phyloP scores from a whole-genome alignment of 2,888 invertebrate species.

The Ophion ellenae region DNA sequence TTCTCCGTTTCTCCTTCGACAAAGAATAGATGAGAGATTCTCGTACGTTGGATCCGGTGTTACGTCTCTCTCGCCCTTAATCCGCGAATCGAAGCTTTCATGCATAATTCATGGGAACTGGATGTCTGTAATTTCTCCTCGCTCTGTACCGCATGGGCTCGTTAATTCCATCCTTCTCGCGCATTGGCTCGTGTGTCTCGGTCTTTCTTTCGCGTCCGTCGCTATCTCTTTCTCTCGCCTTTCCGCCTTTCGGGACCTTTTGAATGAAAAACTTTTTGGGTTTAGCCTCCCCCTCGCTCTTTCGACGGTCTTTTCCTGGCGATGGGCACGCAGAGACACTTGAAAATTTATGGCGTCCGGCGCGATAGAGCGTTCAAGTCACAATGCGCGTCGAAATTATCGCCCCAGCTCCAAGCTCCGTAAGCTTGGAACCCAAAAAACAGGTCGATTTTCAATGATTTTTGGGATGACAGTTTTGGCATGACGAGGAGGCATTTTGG shows the following conservation, averaged over 20 bases:
- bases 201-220: slow-evolving; percentile 59
- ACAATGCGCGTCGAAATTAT: background rate
- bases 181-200: slow-evolving; percentile 65
- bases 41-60: slow-evolving; percentile 40
- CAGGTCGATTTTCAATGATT: too few species aligned
- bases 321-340: slow-evolving; percentile 61
- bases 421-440: background rate
- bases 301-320: slow-evolving; percentile 49
- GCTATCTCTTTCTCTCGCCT: slow-evolving; percentile 60
- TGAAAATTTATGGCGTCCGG: slow-evolving; percentile 80
- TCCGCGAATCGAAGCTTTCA: slow-evolving; percentile 83
- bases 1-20: slow-evolving; percentile 24
- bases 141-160: slow-evolving; percentile 50
- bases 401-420: too few species aligned
- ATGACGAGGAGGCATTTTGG: too few species aligned
- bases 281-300: slow-evolving; percentile 68
- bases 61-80: slow-evolving; percentile 75
- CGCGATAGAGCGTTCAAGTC: slow-evolving; percentile 71
- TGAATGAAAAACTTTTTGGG: slow-evolving; percentile 81
- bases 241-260: slow-evolving; percentile 70
- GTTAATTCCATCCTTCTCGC: slow-evolving; percentile 53
- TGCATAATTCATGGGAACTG: slow-evolving; percentile 80
- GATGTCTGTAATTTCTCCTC: slow-evolving; percentile 61
- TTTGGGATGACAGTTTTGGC: too few species aligned
- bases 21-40: slow-evolving; percentile 65